These are phyloP conservation scores for Drusus annulatus DNA, from an alignment of 1,140 invertebrate species.

Conservation along the genomic window DNA sequence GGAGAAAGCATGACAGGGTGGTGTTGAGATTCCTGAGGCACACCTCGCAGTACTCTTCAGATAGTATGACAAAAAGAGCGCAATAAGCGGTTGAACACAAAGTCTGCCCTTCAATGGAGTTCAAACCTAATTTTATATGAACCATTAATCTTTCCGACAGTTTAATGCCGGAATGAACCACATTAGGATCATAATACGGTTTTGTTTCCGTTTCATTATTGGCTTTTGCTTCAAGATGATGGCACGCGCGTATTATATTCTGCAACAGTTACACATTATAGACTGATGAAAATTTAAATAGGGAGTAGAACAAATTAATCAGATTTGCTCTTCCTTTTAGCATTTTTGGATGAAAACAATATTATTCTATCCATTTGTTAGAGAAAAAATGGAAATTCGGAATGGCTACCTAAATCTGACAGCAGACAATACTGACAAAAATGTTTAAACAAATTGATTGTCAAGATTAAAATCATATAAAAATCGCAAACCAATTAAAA, in stretches of 20 bases:
- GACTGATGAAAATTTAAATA: too few species aligned
- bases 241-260: slow-evolving; percentile 37
- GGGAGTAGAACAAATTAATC: not conserved
- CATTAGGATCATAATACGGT: not conserved
- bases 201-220: not conserved
- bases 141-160: slow-evolving; percentile 29
- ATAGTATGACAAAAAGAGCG: slow-evolving; percentile 33
- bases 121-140: slow-evolving; percentile 19
- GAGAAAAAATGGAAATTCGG: too few species aligned
- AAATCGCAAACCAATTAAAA: too few species aligned
- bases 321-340: not conserved
- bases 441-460: too few species aligned
- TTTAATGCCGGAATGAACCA: slow-evolving; percentile 15
- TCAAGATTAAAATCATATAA: too few species aligned
- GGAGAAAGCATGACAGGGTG: slow-evolving; percentile 44
- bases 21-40: slow-evolving; percentile 59
- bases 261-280: slow-evolving; percentile 16
- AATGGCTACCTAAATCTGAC: too few species aligned
- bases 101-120: slow-evolving; percentile 36
- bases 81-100: slow-evolving; percentile 36
- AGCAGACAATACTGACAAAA: too few species aligned
- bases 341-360: not conserved
- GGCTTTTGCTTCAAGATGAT: slow-evolving; percentile 16
- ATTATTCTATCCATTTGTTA: not conserved
- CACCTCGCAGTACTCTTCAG: slow-evolving; percentile 32